A percentile compares a stretch with the other conserved stretches of the same genome.
These are phyloP conservation scores for Neuroterus valhalla DNA, from an alignment of 1,140 invertebrate genomes.

Conservation along the genomic window DNA sequence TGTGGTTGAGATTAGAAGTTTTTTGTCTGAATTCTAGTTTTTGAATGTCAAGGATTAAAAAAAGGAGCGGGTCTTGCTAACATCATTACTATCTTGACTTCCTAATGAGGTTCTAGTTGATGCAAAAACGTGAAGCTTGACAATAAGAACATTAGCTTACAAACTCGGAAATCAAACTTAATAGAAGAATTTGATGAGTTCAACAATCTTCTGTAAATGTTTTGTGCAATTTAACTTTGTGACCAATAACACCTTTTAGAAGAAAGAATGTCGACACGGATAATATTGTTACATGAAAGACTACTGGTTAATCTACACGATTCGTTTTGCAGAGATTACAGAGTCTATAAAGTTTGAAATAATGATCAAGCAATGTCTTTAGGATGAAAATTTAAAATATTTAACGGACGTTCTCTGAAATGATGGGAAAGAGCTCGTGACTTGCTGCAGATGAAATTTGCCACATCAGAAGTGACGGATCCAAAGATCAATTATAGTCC, in stretches of 20 bases:
- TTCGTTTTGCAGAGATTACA: constrained; percentile 36
- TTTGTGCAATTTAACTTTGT: too few relatives aligned
- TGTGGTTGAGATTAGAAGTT: too few relatives aligned
- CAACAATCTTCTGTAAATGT: too few relatives aligned
- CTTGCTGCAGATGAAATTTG: constrained; percentile 41
- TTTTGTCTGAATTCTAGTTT: too few relatives aligned
- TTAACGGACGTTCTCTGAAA: constrained; percentile 38
- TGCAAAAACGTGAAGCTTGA: too few relatives aligned
- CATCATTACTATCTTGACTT: constrained; percentile 47
- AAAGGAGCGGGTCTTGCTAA: constrained; percentile 17
- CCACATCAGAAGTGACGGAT: constrained; percentile 14
- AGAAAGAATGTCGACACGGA: constrained; percentile 1
- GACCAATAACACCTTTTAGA: not conserved
- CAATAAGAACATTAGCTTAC: too few relatives aligned
- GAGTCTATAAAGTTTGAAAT: constrained; percentile 40
- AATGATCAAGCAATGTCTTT: constrained; percentile 38
- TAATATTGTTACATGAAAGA: constrained; percentile 28
- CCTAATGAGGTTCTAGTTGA: constrained; percentile 42
- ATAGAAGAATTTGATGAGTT: too few relatives aligned
- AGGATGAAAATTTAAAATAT: constrained; percentile 38
- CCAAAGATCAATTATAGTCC: constrained; percentile 19
- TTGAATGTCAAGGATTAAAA: too few relatives aligned
- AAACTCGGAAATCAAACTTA: too few relatives aligned
- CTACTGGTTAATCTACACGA: constrained; percentile 34
- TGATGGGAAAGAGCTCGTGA: constrained; percentile 45